Base-by-base conservation (phyloP, 2,113 vertebrate genomes). In the Rynchops niger region DNA sequence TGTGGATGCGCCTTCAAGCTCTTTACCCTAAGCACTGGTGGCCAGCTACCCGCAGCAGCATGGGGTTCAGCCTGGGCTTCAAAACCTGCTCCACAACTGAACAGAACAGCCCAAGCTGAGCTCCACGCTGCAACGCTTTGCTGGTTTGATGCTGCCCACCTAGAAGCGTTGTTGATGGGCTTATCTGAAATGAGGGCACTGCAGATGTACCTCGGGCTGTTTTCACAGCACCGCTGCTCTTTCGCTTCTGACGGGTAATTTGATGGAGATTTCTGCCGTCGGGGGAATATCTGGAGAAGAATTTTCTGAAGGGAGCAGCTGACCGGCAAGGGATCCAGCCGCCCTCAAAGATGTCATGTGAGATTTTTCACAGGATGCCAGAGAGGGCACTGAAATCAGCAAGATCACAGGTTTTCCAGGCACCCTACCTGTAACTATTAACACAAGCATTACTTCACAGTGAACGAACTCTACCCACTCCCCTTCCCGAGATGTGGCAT, bases 391-490 rank as follows among this genome's bases (percentile, higher is more conserved):
- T 3, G 4, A 95, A 97, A 97, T 97, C 84, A 90, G 67, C 82
- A 93, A 93, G 94, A 95, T 96, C 89, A 91, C 91, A 94, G 87
- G 59, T 91, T 91, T 95, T 84, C 86, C 91, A 70, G 81, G 40
- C 93, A 82, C 70, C 53, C 83, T 93, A 89, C 77, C 95, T 95
- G 69, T 91, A 92, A 92, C 95, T 97, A 96, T 96, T 96, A 96
- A 91, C 91, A 95, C 21, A 50, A 90, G n/a, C 93, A 96, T 97
- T 97, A 97, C 95, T 89, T 97, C 96, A 97, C 91, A 97, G 91
- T 82, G 20, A 93, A 89, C 2, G 2, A 94, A 93, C 91, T 95
- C 74, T 62, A 62, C 47, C 32, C 15, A 0, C 17, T 53, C 32
- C 32, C 29, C 42, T 77, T 90, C 43, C 23, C 89, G 72, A 85